Percentiles rank a stretch among this genome's conserved stretches.
Evolutionary conservation across 2,797 vertebrate genomes (phyloP).

Genomic region (Enteromius anoplus): DNA sequence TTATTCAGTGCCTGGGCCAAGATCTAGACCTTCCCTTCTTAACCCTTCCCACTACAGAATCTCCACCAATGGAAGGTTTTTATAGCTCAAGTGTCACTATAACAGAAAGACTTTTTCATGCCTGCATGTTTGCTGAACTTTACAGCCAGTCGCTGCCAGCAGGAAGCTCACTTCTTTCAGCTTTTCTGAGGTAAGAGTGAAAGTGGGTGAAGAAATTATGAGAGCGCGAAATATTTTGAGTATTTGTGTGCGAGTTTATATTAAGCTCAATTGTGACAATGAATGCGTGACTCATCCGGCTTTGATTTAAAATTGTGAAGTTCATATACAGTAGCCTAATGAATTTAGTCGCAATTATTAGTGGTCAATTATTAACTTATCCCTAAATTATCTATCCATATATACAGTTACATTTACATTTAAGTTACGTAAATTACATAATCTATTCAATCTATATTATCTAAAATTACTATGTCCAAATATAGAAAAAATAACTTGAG

Average conservation of each 20-base stretch:
- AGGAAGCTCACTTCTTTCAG: slow-evolving; percentile 83
- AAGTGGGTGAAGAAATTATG: slow-evolving; percentile 17
- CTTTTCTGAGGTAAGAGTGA: slow-evolving; percentile 84
- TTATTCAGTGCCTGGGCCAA: slow-evolving; percentile 83
- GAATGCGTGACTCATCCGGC: background rate
- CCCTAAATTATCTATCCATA: background rate
- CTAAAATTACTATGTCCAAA: slow-evolving; percentile 69
- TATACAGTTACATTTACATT: background rate
- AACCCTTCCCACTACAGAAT: slow-evolving; percentile 52
- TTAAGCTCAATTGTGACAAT: background rate
- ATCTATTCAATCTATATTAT: slow-evolving; percentile 51
- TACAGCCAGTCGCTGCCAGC: slow-evolving; percentile 79
- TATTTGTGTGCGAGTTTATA: slow-evolving; percentile 16
- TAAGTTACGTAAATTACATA: background rate
- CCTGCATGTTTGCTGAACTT: slow-evolving; percentile 79
- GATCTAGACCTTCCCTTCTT: slow-evolving; percentile 66
- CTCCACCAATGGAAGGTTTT: slow-evolving; percentile 81
- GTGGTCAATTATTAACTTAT: background rate
- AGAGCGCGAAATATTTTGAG: background rate
- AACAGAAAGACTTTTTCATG: slow-evolving; percentile 84
- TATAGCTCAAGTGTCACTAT: slow-evolving; percentile 89
- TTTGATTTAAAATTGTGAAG: background rate
- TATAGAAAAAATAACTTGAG: slow-evolving; percentile 76
- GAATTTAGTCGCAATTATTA: slow-evolving; percentile 38
- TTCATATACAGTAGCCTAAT: slow-evolving; percentile 20